Conservation (phyloP, 2,888 invertebrate genomes). For the Plagodis dolabraria region DNA sequence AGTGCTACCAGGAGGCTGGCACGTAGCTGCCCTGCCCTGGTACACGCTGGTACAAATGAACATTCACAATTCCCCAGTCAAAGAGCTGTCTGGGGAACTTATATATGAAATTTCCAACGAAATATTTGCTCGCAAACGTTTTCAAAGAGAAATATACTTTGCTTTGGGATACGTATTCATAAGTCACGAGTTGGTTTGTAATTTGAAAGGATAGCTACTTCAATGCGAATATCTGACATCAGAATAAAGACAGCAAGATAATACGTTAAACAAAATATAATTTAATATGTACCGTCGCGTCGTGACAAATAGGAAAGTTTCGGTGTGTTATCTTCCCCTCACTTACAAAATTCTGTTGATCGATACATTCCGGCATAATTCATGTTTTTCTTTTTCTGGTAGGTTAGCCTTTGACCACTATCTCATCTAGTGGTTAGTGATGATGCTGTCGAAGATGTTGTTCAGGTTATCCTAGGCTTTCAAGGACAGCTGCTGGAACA, state of each 20-base stretch:
- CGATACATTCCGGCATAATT: too few relatives aligned
- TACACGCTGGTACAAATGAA: constrained; percentile 42
- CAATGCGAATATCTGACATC: constrained; percentile 1
- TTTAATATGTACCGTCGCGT: too few relatives aligned
- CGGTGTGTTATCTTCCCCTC: too few relatives aligned
- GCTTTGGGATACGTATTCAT: constrained; percentile 6
- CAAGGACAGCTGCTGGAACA: too few relatives aligned
- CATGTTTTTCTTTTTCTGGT: too few relatives aligned
- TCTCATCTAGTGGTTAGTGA: too few relatives aligned
- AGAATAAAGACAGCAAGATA: not conserved
- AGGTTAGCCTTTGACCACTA: too few relatives aligned
- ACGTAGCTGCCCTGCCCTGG: constrained; percentile 34
- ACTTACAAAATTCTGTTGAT: too few relatives aligned
- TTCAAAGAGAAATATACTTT: constrained; percentile 27
- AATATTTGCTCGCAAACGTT: constrained; percentile 22
- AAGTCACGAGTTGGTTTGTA: constrained; percentile 5
- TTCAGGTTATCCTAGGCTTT: too few relatives aligned
- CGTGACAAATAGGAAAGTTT: too few relatives aligned
- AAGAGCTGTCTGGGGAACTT: constrained; percentile 31
- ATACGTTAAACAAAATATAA: too few relatives aligned
- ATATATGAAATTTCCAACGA: constrained; percentile 24
- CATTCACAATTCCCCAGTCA: constrained; percentile 25
- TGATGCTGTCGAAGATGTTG: too few relatives aligned
- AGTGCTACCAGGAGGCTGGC: constrained; percentile 37
- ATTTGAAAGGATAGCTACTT: constrained; percentile 9